phyloP scores from a whole-genome alignment of 2,113 vertebrate species.

The Hyperopisus bebe region DNA sequence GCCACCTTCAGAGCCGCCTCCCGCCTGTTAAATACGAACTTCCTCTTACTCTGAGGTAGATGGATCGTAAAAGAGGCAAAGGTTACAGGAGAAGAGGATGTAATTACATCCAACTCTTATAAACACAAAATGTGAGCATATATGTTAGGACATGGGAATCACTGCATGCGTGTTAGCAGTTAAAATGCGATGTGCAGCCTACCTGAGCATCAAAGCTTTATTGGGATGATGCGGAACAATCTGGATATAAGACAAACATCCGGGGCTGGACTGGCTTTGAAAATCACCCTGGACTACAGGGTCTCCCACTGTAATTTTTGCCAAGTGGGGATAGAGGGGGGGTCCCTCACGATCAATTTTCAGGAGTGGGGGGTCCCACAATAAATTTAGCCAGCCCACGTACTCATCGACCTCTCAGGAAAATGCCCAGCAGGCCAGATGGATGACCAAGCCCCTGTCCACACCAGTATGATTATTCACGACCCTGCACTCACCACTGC shows the following conservation, averaged over 20 bases:
- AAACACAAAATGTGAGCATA: neutral
- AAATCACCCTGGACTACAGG: neutral
- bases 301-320: neutral
- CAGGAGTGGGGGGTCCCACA: neutral
- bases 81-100: slow-evolving; percentile 4
- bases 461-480: neutral
- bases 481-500: neutral
- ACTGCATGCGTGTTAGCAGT: neutral
- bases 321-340: neutral
- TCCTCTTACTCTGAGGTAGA: neutral
- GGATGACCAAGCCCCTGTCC: neutral
- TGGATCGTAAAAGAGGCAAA: neutral
- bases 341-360: neutral
- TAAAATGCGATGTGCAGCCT: neutral
- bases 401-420: neutral
- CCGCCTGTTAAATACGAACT: neutral
- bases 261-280: neutral
- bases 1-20: neutral
- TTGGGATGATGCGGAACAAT: neutral
- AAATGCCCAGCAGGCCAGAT: neutral
- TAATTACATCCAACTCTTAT: neutral
- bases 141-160: neutral
- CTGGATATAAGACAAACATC: neutral
- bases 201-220: neutral
- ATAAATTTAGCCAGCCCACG: neutral